Evolutionary conservation across 2,797 vertebrate genomes (phyloP).

Genomic region (Molossus molossus): DNA sequence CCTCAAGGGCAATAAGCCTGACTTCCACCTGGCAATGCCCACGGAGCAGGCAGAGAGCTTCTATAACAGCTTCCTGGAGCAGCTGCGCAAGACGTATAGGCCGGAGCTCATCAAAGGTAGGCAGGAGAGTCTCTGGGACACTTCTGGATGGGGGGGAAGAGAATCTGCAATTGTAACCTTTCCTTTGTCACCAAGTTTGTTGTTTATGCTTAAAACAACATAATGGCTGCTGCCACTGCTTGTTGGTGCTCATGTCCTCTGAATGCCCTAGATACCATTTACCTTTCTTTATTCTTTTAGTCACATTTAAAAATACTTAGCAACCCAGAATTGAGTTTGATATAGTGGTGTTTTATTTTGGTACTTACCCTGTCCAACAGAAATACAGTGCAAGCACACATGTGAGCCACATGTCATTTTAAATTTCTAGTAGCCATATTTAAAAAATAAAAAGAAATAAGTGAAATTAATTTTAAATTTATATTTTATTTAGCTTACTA

Average conservation of each 20-base stretch:
- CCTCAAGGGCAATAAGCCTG: conserved; percentile 98
- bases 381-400: not conserved
- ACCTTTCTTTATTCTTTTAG: not conserved
- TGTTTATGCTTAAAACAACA: not conserved
- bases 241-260: not conserved
- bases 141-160: not conserved
- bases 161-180: not conserved
- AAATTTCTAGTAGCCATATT: not conserved
- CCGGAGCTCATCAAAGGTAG: conserved; percentile 96
- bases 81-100: conserved; percentile 94
- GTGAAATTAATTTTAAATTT: not conserved
- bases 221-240: not conserved
- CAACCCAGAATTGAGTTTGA: not conserved
- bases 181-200: not conserved
- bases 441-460: conserved; percentile 34
- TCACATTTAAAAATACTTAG: not conserved
- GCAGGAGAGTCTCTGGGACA: not conserved
- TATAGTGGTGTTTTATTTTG: not conserved
- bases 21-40: conserved; percentile 97
- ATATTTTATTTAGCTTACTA: conserved; percentile 1
- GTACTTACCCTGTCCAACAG: not conserved
- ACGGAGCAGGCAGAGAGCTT: conserved; percentile 95
- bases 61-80: conserved; percentile 96
- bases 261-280: not conserved
- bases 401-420: not conserved